Evolutionary conservation across 2,888 invertebrate genomes (phyloP), one percentile per base, ranked within the genome.

Genomic region (Oscheius sp.): DNA sequence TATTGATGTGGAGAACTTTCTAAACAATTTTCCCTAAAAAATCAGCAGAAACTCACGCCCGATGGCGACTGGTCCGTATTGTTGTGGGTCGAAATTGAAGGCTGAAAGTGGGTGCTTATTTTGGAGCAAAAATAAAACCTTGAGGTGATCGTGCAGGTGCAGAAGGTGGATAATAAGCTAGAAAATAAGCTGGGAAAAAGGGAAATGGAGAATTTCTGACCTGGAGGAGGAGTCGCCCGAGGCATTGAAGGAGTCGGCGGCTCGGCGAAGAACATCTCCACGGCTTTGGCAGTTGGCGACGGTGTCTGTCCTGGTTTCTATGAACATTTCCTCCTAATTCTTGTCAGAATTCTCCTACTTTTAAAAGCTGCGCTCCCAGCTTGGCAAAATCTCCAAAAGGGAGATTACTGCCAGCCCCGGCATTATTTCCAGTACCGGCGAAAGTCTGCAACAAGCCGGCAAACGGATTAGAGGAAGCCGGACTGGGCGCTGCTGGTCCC

Each of bases 391-490:
- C 73, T n/a, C 76, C 77, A 53, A 77, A 73, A 7, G 76, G 69
- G 29, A 70, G 45, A 49, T 73, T 73, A 35, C 58, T 69, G 41
- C 78, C 78, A 9, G 74, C 53, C 12, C 78, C 77, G n/a, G 73
- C 75, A 45, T 74, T 69, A 56, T 74, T 78, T 35, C 79, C 81
- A 7, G 73, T 76, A n/a, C 63, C 59, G 9, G 79, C 77, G 27
- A 81, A 81, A 70, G 75, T 72, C 73, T 75, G 69, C 76, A 75
- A 29, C 79, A 72, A 6, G 76, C 75, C 82, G 55, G 41, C 41
- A 53, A 69, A 69, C n/a, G 69, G 69, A 58, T 58, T 69, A 13
- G 53, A 27, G 13, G 59, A 21, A 9, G 43, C 53, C 27, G 2
- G 18, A 1, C 55, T 25, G 6, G 59, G 25, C 6, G 59, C 46